These are phyloP conservation scores for Phlogophora meticulosa DNA, from an alignment of 2,888 invertebrate species.

Conservation along the genomic window DNA sequence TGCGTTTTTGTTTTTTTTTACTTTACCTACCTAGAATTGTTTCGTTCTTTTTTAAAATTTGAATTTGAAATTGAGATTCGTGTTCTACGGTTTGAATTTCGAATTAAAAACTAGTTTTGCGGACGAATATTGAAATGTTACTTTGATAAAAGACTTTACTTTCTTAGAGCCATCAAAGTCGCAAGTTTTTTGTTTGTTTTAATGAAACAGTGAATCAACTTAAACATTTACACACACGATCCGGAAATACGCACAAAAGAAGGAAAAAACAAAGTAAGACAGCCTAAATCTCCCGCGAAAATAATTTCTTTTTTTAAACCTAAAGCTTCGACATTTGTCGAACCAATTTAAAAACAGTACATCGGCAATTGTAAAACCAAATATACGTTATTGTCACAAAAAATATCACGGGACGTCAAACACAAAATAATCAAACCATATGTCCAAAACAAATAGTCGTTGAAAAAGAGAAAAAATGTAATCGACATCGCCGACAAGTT, in stretches of 20 bases:
- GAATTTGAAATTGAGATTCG: slow-evolving; percentile 28
- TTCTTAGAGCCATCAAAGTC: not conserved
- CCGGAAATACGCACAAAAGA: slow-evolving; percentile 20
- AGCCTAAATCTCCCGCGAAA: slow-evolving; percentile 40
- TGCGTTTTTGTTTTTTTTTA: slow-evolving; percentile 49
- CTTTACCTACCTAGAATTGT: slow-evolving; percentile 22
- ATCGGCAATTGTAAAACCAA: slow-evolving; percentile 30
- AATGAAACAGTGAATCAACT: slow-evolving; percentile 3
- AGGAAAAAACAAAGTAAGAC: slow-evolving; percentile 22
- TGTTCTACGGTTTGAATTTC: slow-evolving; percentile 24
- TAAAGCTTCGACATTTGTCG: not conserved
- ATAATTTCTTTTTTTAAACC: slow-evolving; percentile 6
- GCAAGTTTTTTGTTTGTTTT: not conserved
- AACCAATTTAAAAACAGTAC: slow-evolving; percentile 18
- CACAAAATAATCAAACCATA: slow-evolving; percentile 79
- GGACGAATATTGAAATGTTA: not conserved
- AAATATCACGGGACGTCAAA: slow-evolving; percentile 68
- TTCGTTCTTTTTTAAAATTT: slow-evolving; percentile 40
- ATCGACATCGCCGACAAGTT: slow-evolving; percentile 84
- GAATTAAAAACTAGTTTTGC: slow-evolving; percentile 21
- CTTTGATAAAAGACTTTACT: not conserved
- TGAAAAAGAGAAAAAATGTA: slow-evolving; percentile 69
- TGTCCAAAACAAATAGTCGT: slow-evolving; percentile 86
- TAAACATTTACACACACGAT: slow-evolving; percentile 17
- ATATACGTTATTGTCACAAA: slow-evolving; percentile 66